Percentiles rank a stretch among this genome's conserved stretches.
Conservation (phyloP, 2,113 vertebrate species). For the human (Homo sapiens) region DNA sequence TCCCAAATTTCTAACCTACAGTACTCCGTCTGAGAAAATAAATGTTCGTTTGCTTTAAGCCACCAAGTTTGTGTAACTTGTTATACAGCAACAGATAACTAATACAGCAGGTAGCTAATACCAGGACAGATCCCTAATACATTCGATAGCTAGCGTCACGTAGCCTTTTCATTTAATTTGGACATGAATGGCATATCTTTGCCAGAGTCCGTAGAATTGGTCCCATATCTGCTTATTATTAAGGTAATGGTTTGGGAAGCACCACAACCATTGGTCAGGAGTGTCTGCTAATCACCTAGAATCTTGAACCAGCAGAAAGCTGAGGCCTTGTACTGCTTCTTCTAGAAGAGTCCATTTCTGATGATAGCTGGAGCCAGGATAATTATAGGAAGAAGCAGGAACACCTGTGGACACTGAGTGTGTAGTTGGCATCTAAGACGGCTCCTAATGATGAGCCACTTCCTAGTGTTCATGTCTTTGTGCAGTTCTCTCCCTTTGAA, state of each 20-base stretch:
- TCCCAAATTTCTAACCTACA: background rate
- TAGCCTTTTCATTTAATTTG: constrained; percentile 23
- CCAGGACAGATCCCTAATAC: background rate
- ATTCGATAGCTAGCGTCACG: background rate
- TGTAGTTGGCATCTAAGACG: background rate
- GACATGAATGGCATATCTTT: background rate
- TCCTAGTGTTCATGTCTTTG: background rate
- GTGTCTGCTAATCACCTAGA: background rate
- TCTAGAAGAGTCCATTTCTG: constrained; percentile 7
- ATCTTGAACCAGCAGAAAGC: background rate
- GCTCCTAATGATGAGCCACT: background rate
- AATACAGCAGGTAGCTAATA: background rate
- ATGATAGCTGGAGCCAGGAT: background rate
- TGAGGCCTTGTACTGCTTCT: constrained; percentile 23
- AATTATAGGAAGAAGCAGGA: background rate
- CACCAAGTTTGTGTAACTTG: background rate
- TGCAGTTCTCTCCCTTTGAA: background rate
- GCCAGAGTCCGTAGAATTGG: background rate
- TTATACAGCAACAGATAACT: background rate
- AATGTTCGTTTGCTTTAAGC: background rate
- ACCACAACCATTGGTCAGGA: background rate
- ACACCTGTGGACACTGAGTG: background rate
- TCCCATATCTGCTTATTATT: background rate
- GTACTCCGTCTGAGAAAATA: background rate
- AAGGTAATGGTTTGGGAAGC: background rate